Conservation (phyloP, 2,113 vertebrate genomes). For the Circaetus cinerascens region DNA sequence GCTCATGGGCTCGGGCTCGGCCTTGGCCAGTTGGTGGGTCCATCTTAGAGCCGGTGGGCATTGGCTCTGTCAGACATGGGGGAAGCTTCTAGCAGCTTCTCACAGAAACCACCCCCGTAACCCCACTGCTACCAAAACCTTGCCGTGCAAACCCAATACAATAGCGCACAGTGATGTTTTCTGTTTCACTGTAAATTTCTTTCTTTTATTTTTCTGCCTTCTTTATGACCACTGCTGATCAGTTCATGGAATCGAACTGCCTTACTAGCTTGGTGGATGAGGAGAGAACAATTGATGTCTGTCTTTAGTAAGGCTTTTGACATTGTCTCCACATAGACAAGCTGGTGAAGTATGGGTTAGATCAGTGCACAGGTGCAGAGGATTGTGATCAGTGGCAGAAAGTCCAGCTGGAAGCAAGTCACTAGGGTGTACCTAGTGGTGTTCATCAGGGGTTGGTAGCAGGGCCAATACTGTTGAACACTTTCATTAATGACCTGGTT, state of each 20-base stretch:
- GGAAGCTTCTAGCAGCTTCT: too few relatives aligned
- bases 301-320: background rate
- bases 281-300: background rate
- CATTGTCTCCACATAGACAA: background rate
- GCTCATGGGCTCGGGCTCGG: too few relatives aligned
- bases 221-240: background rate
- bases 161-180: background rate
- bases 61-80: too few relatives aligned
- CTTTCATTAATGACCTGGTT: background rate
- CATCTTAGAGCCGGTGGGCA: too few relatives aligned
- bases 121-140: too few relatives aligned
- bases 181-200: background rate
- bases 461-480: background rate
- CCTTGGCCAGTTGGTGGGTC: too few relatives aligned
- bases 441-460: background rate
- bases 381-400: background rate
- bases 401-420: background rate
- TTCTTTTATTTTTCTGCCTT: background rate
- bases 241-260: background rate
- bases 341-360: background rate
- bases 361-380: background rate
- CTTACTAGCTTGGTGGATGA: background rate
- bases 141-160: too few relatives aligned
- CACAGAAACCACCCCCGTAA: too few relatives aligned
- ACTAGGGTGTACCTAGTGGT: background rate